A percentile compares a stretch with the other conserved stretches of the same genome.
These are phyloP conservation scores for Pheosia gnoma DNA, from an alignment of 2,888 invertebrate genomes.

Conservation along the genomic window DNA sequence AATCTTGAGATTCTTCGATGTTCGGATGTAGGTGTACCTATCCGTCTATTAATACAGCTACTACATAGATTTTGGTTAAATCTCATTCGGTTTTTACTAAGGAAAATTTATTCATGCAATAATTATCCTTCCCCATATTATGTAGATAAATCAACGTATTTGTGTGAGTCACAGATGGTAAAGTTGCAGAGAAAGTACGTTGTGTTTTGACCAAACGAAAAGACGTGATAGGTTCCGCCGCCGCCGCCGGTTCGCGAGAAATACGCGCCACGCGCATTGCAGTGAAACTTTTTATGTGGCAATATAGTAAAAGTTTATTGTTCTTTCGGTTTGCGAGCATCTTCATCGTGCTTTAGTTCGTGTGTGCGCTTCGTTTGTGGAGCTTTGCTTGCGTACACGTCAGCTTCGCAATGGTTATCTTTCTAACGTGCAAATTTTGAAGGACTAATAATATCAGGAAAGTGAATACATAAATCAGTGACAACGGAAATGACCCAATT, in stretches of 20 bases:
- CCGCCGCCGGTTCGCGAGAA: conserved; percentile 32
- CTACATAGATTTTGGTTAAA: background rate
- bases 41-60: background rate
- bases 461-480: conserved; percentile 27
- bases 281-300: conserved; percentile 51
- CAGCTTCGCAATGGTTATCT: conserved; percentile 3
- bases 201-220: conserved; percentile 50
- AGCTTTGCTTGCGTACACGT: conserved; percentile 8
- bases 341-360: conserved; percentile 39
- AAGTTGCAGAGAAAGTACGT: conserved; percentile 55
- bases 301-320: conserved; percentile 49
- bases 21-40: background rate
- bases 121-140: conserved; percentile 10
- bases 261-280: conserved; percentile 33
- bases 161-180: conserved; percentile 30
- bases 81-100: background rate
- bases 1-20: conserved; percentile 19
- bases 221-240: conserved; percentile 51
- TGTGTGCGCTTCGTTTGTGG: conserved; percentile 32
- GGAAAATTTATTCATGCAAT: background rate
- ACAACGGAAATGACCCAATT: conserved; percentile 35
- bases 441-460: conserved; percentile 18
- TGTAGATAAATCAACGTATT: conserved; percentile 20
- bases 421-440: conserved; percentile 8
- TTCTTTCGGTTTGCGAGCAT: conserved; percentile 34